Evolutionary conservation across 2,888 invertebrate genomes (phyloP).

Genomic region (Acanthacorydalis orientalis): DNA sequence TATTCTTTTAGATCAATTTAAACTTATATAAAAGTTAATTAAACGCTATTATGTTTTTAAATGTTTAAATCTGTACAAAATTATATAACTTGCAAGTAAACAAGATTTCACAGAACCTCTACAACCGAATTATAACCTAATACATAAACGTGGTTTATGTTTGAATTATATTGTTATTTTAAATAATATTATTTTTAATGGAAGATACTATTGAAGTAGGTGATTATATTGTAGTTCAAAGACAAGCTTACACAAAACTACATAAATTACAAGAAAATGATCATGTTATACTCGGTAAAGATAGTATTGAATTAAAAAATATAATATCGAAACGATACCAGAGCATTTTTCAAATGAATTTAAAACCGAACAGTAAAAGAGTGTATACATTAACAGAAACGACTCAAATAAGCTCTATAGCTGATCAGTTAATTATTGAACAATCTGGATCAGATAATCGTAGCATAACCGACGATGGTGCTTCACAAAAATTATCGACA

Average conservation of each 20-base stretch:
- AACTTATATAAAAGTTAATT: too few relatives aligned
- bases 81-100: too few relatives aligned
- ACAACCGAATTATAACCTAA: too few relatives aligned
- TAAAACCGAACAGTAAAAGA: slow-evolving; percentile 34
- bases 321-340: slow-evolving; percentile 53
- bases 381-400: slow-evolving; percentile 35
- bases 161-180: too few relatives aligned
- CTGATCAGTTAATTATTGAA: slow-evolving; percentile 45
- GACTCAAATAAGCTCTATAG: slow-evolving; percentile 36
- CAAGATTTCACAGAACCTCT: too few relatives aligned
- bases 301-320: slow-evolving; percentile 46
- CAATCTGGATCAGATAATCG: slow-evolving; percentile 68
- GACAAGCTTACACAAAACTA: slow-evolving; percentile 61
- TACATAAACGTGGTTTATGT: too few relatives aligned
- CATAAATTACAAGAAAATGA: slow-evolving; percentile 52
- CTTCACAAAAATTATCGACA: slow-evolving; percentile 66
- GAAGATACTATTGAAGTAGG: slow-evolving; percentile 40
- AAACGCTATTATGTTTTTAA: too few relatives aligned
- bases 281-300: slow-evolving; percentile 47
- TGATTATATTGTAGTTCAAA: slow-evolving; percentile 58
- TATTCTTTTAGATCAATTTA: too few relatives aligned
- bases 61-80: too few relatives aligned
- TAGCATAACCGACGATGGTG: slow-evolving; percentile 59
- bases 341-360: slow-evolving; percentile 59
- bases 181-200: not conserved